These are phyloP conservation scores for Hanleya hanleyi DNA, from an alignment of 2,888 invertebrate species.

Conservation along the genomic window DNA sequence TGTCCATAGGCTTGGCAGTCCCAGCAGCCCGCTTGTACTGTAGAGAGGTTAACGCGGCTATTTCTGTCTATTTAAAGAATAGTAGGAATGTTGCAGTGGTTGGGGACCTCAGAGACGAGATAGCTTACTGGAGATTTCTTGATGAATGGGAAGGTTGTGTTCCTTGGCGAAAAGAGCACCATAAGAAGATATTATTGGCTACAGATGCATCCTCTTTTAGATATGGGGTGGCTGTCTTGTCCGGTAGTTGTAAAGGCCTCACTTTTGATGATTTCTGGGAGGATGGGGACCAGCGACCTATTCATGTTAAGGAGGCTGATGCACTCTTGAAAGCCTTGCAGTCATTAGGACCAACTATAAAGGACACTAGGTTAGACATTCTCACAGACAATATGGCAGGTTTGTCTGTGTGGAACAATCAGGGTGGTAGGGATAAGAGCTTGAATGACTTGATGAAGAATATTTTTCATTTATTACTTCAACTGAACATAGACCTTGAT, in stretches of 20 bases:
- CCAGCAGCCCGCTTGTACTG: conserved; percentile 16
- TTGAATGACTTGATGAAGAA: neutral
- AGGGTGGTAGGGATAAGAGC: neutral
- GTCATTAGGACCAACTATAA: neutral
- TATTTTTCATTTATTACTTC: neutral
- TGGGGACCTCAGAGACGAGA: neutral
- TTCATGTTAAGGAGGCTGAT: neutral
- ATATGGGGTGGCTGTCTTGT: neutral
- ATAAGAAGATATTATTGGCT: neutral
- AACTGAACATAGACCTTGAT: conserved; percentile 24
- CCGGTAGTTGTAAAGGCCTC: neutral
- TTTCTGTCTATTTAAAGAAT: neutral
- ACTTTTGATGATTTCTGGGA: neutral
- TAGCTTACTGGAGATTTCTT: neutral
- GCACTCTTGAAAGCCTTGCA: neutral
- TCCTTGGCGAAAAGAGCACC: neutral
- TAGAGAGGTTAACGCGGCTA: conserved; percentile 9
- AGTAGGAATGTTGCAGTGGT: neutral
- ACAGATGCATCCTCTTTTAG: neutral
- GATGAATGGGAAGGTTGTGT: neutral
- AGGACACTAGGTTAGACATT: neutral
- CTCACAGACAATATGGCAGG: neutral
- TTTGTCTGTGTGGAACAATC: neutral
- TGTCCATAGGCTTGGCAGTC: conserved; percentile 18
- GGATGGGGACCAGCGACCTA: neutral